Conservation (phyloP, 30 jellyfish, hydroid and myxozoan genomes). For the Aurelia aurita complex sp. Pacific region DNA sequence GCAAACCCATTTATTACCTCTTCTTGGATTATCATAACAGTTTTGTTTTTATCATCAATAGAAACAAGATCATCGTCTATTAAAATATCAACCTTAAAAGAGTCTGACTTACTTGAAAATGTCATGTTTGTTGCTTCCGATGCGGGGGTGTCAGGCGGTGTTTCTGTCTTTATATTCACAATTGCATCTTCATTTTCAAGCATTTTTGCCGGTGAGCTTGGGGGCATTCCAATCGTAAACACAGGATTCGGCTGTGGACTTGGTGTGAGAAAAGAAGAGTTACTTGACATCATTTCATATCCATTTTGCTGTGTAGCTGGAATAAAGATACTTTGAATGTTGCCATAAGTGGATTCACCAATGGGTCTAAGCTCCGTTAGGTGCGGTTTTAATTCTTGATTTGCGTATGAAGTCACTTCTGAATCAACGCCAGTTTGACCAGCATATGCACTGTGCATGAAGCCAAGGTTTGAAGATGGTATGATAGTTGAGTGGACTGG, state of each 20-base stretch:
- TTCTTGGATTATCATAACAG: not conserved
- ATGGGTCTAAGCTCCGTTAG: conserved; percentile 81
- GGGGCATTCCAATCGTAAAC: conserved; percentile 80
- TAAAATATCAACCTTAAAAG: not conserved
- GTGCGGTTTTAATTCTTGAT: conserved; percentile 75
- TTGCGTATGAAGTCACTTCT: conserved; percentile 43
- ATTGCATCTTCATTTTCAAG: conserved; percentile 36
- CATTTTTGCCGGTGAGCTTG: conserved; percentile 35
- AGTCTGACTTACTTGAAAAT: conserved; percentile 78
- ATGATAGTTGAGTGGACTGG: conserved; percentile 50
- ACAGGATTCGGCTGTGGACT: conserved; percentile 86
- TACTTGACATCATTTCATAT: conserved; percentile 62
- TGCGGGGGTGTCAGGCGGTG: conserved; percentile 93
- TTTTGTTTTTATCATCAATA: not conserved
- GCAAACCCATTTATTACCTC: not conserved
- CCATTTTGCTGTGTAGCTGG: conserved; percentile 87
- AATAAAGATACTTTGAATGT: conserved; percentile 74
- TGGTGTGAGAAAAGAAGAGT: conserved; percentile 82
- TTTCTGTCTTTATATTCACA: conserved; percentile 75
- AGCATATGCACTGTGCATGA: conserved; percentile 38
- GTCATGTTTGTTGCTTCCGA: conserved; percentile 63
- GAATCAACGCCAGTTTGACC: conserved; percentile 48
- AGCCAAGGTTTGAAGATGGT: conserved; percentile 64
- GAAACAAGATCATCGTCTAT: not conserved
- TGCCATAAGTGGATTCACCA: conserved; percentile 71